Evolutionary conservation across 2,797 vertebrate genomes (phyloP).

Genomic region (Ciconia nigra): DNA sequence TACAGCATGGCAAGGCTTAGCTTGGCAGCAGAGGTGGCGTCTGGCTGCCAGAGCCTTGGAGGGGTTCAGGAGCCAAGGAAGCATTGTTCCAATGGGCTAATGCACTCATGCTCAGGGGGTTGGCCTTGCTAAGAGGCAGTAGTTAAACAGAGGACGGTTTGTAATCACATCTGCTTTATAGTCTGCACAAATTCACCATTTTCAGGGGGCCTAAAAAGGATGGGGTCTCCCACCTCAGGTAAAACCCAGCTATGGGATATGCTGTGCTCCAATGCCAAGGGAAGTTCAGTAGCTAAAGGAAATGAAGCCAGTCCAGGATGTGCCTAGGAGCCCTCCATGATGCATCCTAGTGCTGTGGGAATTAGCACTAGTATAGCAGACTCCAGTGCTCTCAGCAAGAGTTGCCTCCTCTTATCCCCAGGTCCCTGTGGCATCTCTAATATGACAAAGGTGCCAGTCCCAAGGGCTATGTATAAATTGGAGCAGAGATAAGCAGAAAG

Average conservation of each 20-base stretch:
- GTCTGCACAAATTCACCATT: not conserved
- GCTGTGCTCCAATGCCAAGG: not conserved
- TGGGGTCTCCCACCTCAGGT: not conserved
- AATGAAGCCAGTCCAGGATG: not conserved
- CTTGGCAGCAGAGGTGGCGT: conserved; percentile 6
- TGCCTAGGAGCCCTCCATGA: not conserved
- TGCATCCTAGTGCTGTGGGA: not conserved
- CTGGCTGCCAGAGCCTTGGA: conserved; percentile 8
- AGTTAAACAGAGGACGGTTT: not conserved
- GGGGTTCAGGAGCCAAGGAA: not conserved
- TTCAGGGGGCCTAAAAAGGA: not conserved
- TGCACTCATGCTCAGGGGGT: not conserved
- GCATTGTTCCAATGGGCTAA: not conserved
- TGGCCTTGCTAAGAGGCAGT: not conserved
- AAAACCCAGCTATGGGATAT: not conserved
- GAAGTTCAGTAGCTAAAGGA: not conserved
- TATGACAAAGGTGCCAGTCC: not conserved
- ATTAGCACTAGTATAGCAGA: not conserved
- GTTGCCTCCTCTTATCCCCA: not conserved
- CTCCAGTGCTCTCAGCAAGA: not conserved
- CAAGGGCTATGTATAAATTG: not conserved
- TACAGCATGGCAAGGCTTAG: conserved; percentile 31
- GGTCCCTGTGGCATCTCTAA: not conserved
- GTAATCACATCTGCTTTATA: not conserved
- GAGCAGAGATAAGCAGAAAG: not conserved